Evolutionary conservation across 2,113 vertebrate species (phyloP).

Genomic region (Oncorhynchus mykiss): DNA sequence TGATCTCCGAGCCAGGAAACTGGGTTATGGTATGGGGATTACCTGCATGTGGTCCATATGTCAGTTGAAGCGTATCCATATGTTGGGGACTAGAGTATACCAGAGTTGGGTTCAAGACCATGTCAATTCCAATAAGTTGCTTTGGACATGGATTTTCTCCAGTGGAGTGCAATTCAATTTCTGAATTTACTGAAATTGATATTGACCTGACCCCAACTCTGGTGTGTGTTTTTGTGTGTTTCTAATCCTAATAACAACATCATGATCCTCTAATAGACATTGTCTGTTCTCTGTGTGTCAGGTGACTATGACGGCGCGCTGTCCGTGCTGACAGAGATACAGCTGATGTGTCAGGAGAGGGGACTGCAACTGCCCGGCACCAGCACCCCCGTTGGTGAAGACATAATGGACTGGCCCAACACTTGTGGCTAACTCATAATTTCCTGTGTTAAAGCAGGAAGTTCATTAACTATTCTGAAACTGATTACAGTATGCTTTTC

Average conservation of each 20-base stretch:
- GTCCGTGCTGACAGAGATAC: conserved; percentile 84
- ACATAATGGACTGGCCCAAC: background rate
- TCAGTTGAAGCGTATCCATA: background rate
- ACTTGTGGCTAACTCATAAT: background rate
- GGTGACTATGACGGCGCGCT: conserved; percentile 83
- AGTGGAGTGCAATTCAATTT: no score
- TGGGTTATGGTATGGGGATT: no score
- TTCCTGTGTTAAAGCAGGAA: background rate
- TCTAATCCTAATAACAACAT: background rate
- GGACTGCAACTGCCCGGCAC: conserved; percentile 78
- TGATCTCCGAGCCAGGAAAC: background rate
- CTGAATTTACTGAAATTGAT: no score
- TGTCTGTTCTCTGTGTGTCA: conserved; percentile 41
- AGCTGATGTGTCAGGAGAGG: conserved; percentile 78
- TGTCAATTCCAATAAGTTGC: background rate
- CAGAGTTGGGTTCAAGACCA: background rate
- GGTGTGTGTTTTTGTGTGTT: background rate
- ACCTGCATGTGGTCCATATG: background rate
- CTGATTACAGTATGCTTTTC: background rate
- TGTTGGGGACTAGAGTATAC: no score
- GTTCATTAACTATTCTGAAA: background rate
- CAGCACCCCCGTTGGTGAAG: conserved; percentile 78
- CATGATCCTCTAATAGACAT: no score
- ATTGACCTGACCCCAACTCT: no score
- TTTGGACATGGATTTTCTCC: background rate